Conservation (phyloP, 2,888 invertebrate species). For the Plebejus anna region DNA sequence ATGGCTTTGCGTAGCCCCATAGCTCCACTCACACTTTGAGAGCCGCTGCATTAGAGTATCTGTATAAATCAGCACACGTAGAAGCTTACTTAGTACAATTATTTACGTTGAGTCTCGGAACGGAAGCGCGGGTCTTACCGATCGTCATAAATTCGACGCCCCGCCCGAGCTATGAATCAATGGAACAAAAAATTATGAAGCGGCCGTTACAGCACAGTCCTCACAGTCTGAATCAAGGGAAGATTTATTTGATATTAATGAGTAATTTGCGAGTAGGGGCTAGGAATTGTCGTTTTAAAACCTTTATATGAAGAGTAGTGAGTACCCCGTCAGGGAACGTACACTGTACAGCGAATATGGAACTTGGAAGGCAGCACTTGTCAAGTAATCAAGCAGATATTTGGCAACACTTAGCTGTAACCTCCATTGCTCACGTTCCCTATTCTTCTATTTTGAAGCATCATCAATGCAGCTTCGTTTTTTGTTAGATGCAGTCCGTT, state of each 20-base stretch:
- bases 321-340: not conserved
- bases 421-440: not conserved
- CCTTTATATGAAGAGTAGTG: not conserved
- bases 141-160: slow-evolving; percentile 58
- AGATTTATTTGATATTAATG: not conserved
- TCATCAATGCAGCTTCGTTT: not conserved
- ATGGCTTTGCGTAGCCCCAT: no score
- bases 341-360: not conserved
- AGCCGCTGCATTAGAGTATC: not conserved
- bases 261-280: not conserved
- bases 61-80: slow-evolving; percentile 47
- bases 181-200: slow-evolving; percentile 47
- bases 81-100: slow-evolving; percentile 50
- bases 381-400: not conserved
- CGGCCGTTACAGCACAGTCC: slow-evolving; percentile 31
- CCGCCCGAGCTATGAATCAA: slow-evolving; percentile 57
- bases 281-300: not conserved
- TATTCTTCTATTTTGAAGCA: not conserved
- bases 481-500: no score
- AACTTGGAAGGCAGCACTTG: not conserved
- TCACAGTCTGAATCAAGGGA: not conserved
- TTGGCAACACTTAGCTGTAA: not conserved
- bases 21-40: no score
- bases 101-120: slow-evolving; percentile 50
- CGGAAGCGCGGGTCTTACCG: slow-evolving; percentile 44